phyloP scores from a whole-genome alignment of 2,797 vertebrate species.

The Eupleurogrammus muticus region DNA sequence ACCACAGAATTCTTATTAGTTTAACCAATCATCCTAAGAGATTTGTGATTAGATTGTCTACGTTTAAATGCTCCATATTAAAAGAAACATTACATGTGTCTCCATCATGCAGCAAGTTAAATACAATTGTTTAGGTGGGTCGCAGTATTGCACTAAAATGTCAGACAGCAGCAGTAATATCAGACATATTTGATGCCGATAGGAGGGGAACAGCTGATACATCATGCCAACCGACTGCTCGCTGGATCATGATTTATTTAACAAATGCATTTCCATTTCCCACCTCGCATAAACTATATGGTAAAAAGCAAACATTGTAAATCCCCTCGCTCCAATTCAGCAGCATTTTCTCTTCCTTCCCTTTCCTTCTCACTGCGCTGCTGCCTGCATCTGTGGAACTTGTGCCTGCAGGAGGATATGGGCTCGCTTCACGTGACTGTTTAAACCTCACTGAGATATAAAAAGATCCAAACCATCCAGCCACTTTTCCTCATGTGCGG shows the following conservation, averaged over 20 bases:
- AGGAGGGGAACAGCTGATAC: constrained; percentile 21
- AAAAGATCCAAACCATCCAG: not conserved
- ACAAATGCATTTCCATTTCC: constrained; percentile 38
- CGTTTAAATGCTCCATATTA: not conserved
- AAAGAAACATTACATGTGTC: not conserved
- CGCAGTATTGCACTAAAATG: not conserved
- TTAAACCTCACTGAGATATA: constrained; percentile 11
- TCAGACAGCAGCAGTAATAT: not conserved
- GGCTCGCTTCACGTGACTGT: not conserved
- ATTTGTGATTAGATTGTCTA: not conserved
- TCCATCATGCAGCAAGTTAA: not conserved
- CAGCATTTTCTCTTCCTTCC: not conserved
- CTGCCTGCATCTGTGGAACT: not conserved
- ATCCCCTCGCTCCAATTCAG: constrained; percentile 3
- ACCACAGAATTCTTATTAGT: not conserved
- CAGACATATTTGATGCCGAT: constrained; percentile 15
- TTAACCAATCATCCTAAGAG: not conserved
- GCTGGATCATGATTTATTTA: constrained; percentile 61
- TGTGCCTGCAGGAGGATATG: constrained; percentile 8
- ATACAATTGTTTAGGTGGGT: not conserved
- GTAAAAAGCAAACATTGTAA: constrained; percentile 24
- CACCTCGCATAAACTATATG: constrained; percentile 25
- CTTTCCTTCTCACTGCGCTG: not conserved
- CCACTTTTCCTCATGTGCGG: not conserved
- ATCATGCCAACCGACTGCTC: constrained; percentile 24